Base-by-base conservation (phyloP, 2,797 vertebrate species). In the Neosilurus hyrtlii region DNA sequence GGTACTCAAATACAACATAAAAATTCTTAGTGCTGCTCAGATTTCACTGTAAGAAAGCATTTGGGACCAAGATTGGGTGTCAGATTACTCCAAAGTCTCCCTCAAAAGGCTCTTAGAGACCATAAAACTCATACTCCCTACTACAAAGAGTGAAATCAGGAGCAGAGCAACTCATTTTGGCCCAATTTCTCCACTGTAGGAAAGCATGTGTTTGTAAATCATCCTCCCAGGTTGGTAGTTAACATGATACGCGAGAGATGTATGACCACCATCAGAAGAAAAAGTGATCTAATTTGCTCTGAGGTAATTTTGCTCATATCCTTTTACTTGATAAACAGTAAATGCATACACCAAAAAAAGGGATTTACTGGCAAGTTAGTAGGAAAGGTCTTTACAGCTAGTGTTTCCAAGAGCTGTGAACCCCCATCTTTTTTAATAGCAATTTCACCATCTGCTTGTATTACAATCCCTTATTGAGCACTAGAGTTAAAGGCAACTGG, bases 171-270 rank as follows among this genome's bases (percentile, higher is more conserved):
- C 24, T 68, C 51, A 56, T 68, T 68, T 62, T 59, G 54, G 35
- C 63, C 63, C 52, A 67, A 9, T 37, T 59, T 71, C 79, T 61
- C 20, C 66, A 51, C 16, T 63, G 59, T 51, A 78, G 75, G 57
- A 78, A 51, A 43, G 37, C 61, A 26, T n/a, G n/a, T 51, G 61
- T 78, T 78, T 77, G 75, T 77, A 76, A 76, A 76, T 76, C 59
- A 80, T 22, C 66, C 59, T 70, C 65, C 65, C 66, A 43, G 65
- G 54, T 43, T 24, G 54, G 54, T 59, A 70, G 66, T 59, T 70
- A 71, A 81, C 51, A 37, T 71, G 67, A 81, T 71, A 18, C 35
- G 54, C 51, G 65, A 68, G 52, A 61, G 57, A 71, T 78, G n/a
- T 49, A 78, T 63, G 43, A 78, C 61, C 61, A 51, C 61, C 43